phyloP scores from a whole-genome alignment of 2,113 vertebrate genomes.

The Corythaeola cristata region DNA sequence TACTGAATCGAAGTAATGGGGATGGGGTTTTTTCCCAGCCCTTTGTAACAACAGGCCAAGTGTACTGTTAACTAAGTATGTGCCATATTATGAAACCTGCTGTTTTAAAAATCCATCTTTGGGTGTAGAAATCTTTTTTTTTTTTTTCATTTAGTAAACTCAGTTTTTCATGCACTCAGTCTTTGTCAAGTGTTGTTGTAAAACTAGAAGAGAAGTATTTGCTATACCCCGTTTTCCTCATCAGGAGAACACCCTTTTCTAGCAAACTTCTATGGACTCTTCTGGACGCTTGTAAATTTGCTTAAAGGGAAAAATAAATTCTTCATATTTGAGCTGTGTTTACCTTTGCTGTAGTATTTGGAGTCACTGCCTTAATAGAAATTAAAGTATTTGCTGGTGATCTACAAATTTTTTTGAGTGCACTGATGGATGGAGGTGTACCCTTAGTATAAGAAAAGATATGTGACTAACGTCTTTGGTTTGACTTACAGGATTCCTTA shows the following conservation, averaged over 20 bases:
- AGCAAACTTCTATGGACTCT: background rate
- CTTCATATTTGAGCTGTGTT: background rate
- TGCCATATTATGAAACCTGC: background rate
- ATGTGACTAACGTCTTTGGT: fast-evolving
- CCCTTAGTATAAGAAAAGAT: background rate
- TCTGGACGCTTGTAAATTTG: background rate
- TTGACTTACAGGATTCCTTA: background rate
- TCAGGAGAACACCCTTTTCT: background rate
- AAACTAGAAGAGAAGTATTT: background rate
- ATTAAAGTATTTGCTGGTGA: background rate
- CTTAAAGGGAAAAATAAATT: background rate
- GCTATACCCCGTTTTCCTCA: background rate
- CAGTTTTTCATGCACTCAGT: background rate
- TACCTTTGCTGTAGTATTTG: background rate
- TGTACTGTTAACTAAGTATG: background rate
- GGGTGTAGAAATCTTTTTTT: background rate
- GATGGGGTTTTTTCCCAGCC: background rate
- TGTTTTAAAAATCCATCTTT: background rate
- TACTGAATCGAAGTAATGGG: background rate
- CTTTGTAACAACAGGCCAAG: background rate
- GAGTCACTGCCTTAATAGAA: background rate
- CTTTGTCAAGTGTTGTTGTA: background rate
- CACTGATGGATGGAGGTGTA: background rate
- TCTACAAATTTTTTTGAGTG: background rate
- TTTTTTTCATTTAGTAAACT: background rate